Evolutionary conservation across 1,140 invertebrate genomes (phyloP), one percentile per base, ranked within the genome.

Genomic region (Drosophila kanapiae): DNA sequence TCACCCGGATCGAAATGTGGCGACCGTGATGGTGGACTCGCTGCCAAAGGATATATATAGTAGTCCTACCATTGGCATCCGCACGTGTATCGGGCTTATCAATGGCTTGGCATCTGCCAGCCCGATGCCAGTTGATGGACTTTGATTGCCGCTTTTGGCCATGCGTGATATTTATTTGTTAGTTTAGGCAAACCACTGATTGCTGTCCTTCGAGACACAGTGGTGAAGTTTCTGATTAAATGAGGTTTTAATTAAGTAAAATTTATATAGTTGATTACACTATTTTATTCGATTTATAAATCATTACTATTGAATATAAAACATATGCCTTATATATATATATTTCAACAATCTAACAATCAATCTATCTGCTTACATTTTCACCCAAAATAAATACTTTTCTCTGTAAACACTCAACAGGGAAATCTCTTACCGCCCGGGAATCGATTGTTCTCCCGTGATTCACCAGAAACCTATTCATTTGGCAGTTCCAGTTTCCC

Each of bases 131-230:
- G 78, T 82, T 91, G 88, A 81, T 86, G 82, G 67, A 72, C 82
- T 83, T 81, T 87, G 87, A 91, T 84, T 91, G 83, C 88, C 82
- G 70, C 75, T 91, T 91, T 91, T 87, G 83, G 87, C 71, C 88
- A 91, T 91, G 80, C 83, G 83, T 91, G 87, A 84, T 91, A 91
- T 91, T 91, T 91, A 91, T 91, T 91, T 87, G 87, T 91, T 91
- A 91, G 91, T 81, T 91, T 87, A 87, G 83, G 84, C 83, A 87
- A 82, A 74, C 79, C 80, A 65, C 63, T 74, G 82, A 90, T 86
- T 87, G 78, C 67, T 65, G 48, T 27, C 61, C 63, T 56, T 8
- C 31, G 23, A 31, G 4, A 67, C 37, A 72, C 70, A 59, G 38
- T 70, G 67, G 53, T 23, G 23, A 23, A 23, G 23, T 23, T 23